Evolutionary conservation across 2,113 vertebrate genomes (phyloP).

Genomic region (Mus musculus): GRCm39 chr10:93169001-93169500

Average conservation of each 20-base stretch:
- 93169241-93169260: not conserved
- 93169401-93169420: not conserved
- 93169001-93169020: not conserved
- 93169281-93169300: not conserved
- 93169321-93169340: not conserved
- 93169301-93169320: not conserved
- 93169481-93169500: not conserved
- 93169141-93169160: conserved; percentile 21
- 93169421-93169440: not conserved
- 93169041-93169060: not conserved
- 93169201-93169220: not conserved
- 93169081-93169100: not conserved
- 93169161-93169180: not conserved
- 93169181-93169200: conserved; percentile 25
- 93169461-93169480: not conserved
- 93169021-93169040: not conserved
- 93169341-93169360: not conserved
- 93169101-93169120: not conserved
- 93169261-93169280: not conserved
- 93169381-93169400: not conserved
- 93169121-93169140: not conserved
- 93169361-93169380: too few species aligned
- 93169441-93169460: too few species aligned
- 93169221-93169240: not conserved
- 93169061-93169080: not conserved